Conservation (phyloP, 2,888 invertebrate species). For the Venusia cambrica region DNA sequence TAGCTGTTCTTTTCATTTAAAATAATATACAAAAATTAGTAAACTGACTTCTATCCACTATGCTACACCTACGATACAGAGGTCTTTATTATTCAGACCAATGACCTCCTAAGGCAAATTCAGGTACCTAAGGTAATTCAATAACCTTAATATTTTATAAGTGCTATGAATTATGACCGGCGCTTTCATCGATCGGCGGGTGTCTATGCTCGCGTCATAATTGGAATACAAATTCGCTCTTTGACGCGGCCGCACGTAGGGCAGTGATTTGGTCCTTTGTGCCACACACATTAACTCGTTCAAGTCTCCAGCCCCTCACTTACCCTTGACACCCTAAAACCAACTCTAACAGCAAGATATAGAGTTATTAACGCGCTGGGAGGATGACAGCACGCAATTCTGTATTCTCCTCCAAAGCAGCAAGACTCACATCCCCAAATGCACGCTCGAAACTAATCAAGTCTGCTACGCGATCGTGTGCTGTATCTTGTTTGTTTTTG, state of each 20-base stretch:
- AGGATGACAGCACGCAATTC: conserved; percentile 22
- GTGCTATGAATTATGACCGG: conserved; percentile 33
- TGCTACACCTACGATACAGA: too few species aligned
- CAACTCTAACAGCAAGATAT: conserved; percentile 39
- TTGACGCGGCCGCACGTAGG: conserved; percentile 68
- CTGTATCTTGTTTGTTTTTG: conserved; percentile 41
- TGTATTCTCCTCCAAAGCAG: conserved; percentile 26
- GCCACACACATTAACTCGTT: conserved; percentile 79
- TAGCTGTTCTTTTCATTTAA: too few species aligned
- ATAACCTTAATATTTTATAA: too few species aligned
- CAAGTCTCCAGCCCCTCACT: conserved; percentile 60
- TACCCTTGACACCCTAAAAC: conserved; percentile 35
- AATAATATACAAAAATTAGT: too few species aligned
- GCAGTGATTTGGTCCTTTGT: conserved; percentile 80
- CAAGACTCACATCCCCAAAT: conserved; percentile 25
- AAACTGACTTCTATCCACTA: too few species aligned
- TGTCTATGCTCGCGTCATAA: conserved; percentile 63
- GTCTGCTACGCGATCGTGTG: conserved; percentile 34
- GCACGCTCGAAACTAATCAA: conserved; percentile 8
- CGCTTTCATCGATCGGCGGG: conserved; percentile 40
- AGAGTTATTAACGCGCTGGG: conserved; percentile 26
- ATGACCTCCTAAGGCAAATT: too few species aligned
- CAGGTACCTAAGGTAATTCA: too few species aligned
- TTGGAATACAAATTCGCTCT: conserved; percentile 79
- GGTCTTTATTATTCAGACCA: too few species aligned